A percentile compares a stretch with the other conserved stretches of the same genome.
These are phyloP conservation scores for Condylura cristata DNA, from an alignment of 2,113 vertebrate species.

Conservation along the genomic window DNA sequence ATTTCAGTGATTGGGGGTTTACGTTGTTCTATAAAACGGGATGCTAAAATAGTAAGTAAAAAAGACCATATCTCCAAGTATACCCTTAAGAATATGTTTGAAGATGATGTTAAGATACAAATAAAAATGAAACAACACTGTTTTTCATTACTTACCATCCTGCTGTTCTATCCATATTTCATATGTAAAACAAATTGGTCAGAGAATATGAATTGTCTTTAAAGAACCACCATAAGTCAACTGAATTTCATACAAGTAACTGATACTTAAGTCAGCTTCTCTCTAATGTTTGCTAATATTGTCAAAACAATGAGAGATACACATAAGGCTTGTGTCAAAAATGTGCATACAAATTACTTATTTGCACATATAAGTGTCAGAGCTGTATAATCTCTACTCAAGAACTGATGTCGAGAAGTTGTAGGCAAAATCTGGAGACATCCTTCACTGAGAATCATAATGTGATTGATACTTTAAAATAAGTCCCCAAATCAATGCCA, in stretches of 20 bases:
- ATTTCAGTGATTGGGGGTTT: neutral
- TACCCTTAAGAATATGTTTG: neutral
- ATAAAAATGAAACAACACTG: neutral
- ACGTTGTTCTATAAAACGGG: neutral
- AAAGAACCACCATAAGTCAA: neutral
- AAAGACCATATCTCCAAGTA: constrained; percentile 19
- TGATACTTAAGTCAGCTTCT: neutral
- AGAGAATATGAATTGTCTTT: constrained; percentile 31
- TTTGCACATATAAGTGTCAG: constrained; percentile 67
- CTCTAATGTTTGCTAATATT: constrained; percentile 68
- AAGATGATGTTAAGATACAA: neutral
- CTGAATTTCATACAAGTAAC: constrained; percentile 45
- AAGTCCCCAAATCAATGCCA: neutral
- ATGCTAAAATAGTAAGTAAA: neutral
- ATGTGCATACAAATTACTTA: constrained; percentile 68
- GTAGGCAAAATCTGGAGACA: constrained; percentile 8
- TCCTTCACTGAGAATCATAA: neutral
- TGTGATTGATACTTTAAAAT: neutral
- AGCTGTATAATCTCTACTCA: constrained; percentile 5
- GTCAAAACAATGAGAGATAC: constrained; percentile 64
- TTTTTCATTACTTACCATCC: neutral
- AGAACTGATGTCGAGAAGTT: constrained; percentile 31
- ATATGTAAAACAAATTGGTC: constrained; percentile 5
- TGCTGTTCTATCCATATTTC: neutral
- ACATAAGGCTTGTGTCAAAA: constrained; percentile 53